These are phyloP conservation scores for Manacus vitellinus DNA, from an alignment of 2,113 vertebrate genomes.

Conservation along the genomic window DNA sequence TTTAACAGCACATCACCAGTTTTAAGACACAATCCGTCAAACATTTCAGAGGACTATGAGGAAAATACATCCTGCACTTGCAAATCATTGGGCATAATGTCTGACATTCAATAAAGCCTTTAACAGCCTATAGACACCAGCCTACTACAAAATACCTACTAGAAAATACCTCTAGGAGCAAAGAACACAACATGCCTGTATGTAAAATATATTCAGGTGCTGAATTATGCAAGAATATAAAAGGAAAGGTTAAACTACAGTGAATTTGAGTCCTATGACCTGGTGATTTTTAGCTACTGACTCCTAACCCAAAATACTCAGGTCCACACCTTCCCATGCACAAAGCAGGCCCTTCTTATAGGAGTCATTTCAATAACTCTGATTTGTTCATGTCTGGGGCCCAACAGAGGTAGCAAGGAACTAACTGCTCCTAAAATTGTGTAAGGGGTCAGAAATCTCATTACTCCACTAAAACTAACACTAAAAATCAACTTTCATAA, in stretches of 20 bases:
- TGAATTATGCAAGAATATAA: neutral
- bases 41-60: conserved; percentile 50
- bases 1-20: conserved; percentile 66
- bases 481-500: neutral
- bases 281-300: neutral
- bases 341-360: neutral
- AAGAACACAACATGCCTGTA: neutral
- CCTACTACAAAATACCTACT: neutral
- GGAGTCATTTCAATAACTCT: neutral
- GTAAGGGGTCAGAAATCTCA: neutral
- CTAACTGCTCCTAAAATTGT: neutral
- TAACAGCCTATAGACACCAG: neutral
- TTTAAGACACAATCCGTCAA: conserved; percentile 72
- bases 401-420: neutral
- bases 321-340: neutral
- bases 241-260: neutral
- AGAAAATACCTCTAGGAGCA: conserved; percentile 13
- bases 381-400: neutral
- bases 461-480: neutral
- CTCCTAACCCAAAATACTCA: neutral
- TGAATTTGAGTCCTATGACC: neutral
- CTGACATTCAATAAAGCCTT: conserved; percentile 13
- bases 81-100: conserved; percentile 40
- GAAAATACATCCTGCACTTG: conserved; percentile 41
- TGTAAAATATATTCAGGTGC: neutral